These are phyloP conservation scores for Teleopsis dalmanni DNA, from an alignment of 1,140 invertebrate genomes.

Conservation along the genomic window DNA sequence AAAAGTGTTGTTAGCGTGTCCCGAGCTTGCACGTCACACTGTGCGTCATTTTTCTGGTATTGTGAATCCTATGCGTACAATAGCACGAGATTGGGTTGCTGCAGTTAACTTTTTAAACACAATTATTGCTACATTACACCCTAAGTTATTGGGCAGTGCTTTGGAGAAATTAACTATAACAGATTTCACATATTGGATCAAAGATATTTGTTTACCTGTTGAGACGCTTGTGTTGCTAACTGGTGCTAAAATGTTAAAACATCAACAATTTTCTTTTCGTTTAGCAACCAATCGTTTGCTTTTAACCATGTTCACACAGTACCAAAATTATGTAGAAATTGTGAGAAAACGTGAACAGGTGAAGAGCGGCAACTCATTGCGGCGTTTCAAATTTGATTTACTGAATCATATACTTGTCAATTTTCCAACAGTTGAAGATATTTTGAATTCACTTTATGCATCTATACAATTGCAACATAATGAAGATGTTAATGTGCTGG, in stretches of 20 bases:
- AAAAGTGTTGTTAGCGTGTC: constrained; percentile 59
- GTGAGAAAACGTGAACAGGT: constrained; percentile 24
- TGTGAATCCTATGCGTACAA: constrained; percentile 16
- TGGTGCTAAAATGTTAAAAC: constrained; percentile 14
- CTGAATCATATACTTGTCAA: constrained; percentile 35
- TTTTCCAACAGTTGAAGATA: constrained; percentile 32
- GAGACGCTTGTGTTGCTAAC: constrained; percentile 29
- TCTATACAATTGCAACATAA: constrained; percentile 16
- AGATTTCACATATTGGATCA: constrained; percentile 35
- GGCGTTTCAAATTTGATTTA: constrained; percentile 39
- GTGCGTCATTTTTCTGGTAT: constrained; percentile 40
- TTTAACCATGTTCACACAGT: constrained; percentile 37
- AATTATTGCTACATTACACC: constrained; percentile 30
- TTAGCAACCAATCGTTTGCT: constrained; percentile 22
- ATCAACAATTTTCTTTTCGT: constrained; percentile 12
- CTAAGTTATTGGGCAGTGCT: constrained; percentile 30
- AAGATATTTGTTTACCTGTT: constrained; percentile 32
- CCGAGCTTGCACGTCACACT: constrained; percentile 61
- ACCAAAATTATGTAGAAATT: constrained; percentile 31
- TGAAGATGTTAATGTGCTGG: constrained; percentile 21
- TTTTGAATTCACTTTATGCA: constrained; percentile 27
- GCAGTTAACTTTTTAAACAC: constrained; percentile 19
- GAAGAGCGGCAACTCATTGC: constrained; percentile 31
- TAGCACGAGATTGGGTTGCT: constrained; percentile 7
- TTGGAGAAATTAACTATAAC: constrained; percentile 35